phyloP scores from a whole-genome alignment of 2,113 vertebrate genomes.

The Oncorhynchus keta region DNA sequence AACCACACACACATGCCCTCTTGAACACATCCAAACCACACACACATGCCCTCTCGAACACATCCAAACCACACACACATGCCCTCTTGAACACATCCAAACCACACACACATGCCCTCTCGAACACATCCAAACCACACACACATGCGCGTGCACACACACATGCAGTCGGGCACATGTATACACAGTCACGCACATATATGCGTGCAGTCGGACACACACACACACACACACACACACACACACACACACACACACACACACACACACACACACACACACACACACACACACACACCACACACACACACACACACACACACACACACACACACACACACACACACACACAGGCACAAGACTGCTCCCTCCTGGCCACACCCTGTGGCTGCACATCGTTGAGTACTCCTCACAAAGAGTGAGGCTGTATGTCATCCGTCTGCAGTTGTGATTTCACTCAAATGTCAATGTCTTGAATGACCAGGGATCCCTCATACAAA shows the following conservation, averaged over 20 bases:
- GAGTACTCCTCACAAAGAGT: slow-evolving; percentile 14
- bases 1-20: not conserved
- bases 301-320: slow-evolving; percentile 16
- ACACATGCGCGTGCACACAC: slow-evolving; percentile 1
- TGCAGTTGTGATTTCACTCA: slow-evolving; percentile 64
- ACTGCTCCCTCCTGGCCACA: slow-evolving; percentile 59
- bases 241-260: slow-evolving; percentile 11
- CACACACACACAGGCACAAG: slow-evolving; percentile 51
- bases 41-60: not conserved
- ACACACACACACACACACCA: slow-evolving; percentile 11
- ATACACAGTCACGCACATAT: slow-evolving; percentile 30
- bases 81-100: not conserved
- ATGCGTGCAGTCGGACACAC: slow-evolving; percentile 11
- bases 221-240: slow-evolving; percentile 23
- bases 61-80: not conserved
- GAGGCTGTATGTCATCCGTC: slow-evolving; percentile 55
- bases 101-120: slow-evolving; percentile 14
- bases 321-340: slow-evolving; percentile 17
- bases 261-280: slow-evolving; percentile 10
- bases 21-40: not conserved
- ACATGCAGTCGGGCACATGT: slow-evolving; percentile 17
- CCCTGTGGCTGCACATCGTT: slow-evolving; percentile 7
- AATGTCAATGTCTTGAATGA: slow-evolving; percentile 65
- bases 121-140: slow-evolving; percentile 2
- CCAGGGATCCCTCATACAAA: slow-evolving; percentile 57